Conservation (phyloP, 2,797 vertebrate species). For the Cheirogaleus major region DNA sequence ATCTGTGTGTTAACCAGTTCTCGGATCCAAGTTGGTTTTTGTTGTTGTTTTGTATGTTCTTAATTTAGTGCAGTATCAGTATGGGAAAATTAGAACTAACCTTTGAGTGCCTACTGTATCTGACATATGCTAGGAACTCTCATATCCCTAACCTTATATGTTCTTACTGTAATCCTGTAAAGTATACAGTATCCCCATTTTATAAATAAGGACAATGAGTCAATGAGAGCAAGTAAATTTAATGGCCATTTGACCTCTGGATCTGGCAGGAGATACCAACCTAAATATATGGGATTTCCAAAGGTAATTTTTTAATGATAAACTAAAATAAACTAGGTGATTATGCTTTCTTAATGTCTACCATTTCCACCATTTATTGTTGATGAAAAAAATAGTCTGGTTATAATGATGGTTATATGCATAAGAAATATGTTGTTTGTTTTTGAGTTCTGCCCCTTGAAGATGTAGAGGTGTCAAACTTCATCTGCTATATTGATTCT, state of each 20-base stretch:
- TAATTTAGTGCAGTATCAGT: conserved; percentile 40
- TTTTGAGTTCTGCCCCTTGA: conserved; percentile 46
- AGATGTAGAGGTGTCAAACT: neutral
- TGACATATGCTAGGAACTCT: neutral
- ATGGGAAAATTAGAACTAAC: conserved; percentile 32
- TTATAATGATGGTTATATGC: neutral
- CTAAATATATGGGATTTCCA: neutral
- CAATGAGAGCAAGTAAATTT: neutral
- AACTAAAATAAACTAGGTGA: neutral
- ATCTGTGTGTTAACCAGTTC: conserved; percentile 22
- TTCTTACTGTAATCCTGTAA: neutral
- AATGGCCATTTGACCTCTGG: neutral
- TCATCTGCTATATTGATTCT: neutral
- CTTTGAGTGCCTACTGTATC: conserved; percentile 53
- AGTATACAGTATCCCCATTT: neutral
- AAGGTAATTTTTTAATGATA: neutral
- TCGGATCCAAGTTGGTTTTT: conserved; percentile 53
- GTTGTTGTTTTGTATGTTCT: conserved; percentile 59
- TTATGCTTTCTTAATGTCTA: neutral
- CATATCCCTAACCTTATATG: neutral
- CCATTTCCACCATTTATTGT: neutral
- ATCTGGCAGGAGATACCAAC: neutral
- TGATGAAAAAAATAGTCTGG: neutral
- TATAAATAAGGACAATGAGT: conserved; percentile 35
- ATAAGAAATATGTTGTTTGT: conserved; percentile 37